A percentile compares a stretch with the other conserved stretches of the same genome.
Evolutionary conservation across 2,113 vertebrate genomes (phyloP).

Genomic region (Columba livia): DNA sequence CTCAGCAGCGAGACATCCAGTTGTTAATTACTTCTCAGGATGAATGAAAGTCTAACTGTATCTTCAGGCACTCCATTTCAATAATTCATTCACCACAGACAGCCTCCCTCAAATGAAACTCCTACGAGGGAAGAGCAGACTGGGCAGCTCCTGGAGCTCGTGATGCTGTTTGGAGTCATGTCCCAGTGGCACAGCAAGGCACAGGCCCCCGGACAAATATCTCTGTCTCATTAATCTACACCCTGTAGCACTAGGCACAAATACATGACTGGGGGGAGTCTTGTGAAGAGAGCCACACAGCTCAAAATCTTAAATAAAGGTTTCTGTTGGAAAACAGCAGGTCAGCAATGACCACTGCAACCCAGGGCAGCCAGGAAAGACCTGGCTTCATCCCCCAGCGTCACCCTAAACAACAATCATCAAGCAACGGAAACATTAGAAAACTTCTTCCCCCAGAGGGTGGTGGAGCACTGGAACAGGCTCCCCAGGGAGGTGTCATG

Average conservation of each 20-base stretch:
- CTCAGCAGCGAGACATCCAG: background rate
- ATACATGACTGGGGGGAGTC: rapidly evolving
- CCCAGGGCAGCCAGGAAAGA: background rate
- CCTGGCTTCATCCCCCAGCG: background rate
- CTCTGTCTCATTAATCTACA: background rate
- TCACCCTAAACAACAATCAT: background rate
- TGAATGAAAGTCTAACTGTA: background rate
- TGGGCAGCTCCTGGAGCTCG: background rate
- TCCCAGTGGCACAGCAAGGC: rapidly evolving
- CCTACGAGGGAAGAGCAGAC: background rate
- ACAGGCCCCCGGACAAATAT: background rate
- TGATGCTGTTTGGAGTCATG: rapidly evolving
- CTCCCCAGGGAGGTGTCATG: too few species aligned
- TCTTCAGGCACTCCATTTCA: conserved; percentile 1
- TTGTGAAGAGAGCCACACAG: background rate
- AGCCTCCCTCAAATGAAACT: background rate
- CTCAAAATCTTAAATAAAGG: background rate
- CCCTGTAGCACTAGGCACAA: rapidly evolving
- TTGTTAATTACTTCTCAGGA: conserved; percentile 39
- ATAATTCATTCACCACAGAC: conserved; percentile 32
- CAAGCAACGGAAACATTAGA: too few species aligned
- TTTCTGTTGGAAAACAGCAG: background rate
- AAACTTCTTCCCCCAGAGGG: too few species aligned
- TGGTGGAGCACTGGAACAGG: too few species aligned
- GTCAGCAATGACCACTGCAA: background rate